Base-by-base conservation (phyloP, 2,113 vertebrate genomes). In the Anser brachyrhynchus region DNA sequence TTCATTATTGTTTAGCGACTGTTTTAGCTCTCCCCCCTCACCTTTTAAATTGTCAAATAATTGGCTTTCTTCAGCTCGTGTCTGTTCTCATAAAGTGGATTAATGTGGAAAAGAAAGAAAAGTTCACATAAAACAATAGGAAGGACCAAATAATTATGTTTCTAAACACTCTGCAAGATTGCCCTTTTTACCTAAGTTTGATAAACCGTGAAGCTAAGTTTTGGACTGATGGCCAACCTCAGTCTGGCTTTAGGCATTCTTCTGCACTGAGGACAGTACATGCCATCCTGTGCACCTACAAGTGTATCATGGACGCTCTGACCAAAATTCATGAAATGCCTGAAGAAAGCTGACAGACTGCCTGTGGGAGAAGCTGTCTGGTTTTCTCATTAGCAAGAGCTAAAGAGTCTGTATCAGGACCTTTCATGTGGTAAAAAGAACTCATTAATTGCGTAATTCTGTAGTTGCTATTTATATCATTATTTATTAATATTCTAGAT, bases 381-480 rank as follows among this genome's bases (percentile, higher is more conserved):
- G 66, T 93, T 94, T 93, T 94, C 95, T 96, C 92, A 94, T 97
- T 95, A 97, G 87, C 93, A 96, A 70, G 91, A 97, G 96, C 95
- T 93, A 85, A 93, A 87, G 96, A 92, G 94, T 82, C 89, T 95
- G 13, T 65, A 96, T 87, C 77, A 77, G 81, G 95, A 84, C 87
- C 89, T 94, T 94, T 93, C 87, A 96, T 79, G 83, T 96, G 91
- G 89, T 96, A 96, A 92, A 95, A 89, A 96, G 88, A 93, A 51
- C 92, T 95, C 93, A 91, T 94, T 97, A 96, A 96, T 94, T 91
- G 81, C 96, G 89, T 95, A 91, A 94, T 96, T 92, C 91, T 73
- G 93, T 69, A 65, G 83, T 91, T 92, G 77, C 96, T 96, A 96
- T 93, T 95, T 96, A 79, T 93, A 87, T 93, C 80, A 84, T 94